Conservation (phyloP, 1,140 invertebrate genomes). For the Thereuonema tuberculata region DNA sequence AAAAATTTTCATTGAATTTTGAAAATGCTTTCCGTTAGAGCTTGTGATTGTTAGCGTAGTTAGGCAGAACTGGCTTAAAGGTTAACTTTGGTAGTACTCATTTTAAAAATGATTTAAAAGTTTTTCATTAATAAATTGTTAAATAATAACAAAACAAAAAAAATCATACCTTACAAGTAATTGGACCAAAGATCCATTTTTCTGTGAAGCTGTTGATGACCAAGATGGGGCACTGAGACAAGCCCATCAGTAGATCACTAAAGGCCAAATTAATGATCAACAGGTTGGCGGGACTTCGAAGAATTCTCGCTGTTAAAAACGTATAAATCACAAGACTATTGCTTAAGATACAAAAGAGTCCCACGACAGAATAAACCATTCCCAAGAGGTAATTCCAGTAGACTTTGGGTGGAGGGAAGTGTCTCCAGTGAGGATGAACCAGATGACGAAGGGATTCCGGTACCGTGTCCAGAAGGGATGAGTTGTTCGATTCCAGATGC, state of each 20-base stretch:
- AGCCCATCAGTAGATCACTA: constrained; percentile 51
- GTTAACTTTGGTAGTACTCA: no score
- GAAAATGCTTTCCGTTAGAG: no score
- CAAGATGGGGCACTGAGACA: constrained; percentile 51
- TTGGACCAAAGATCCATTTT: constrained; percentile 49
- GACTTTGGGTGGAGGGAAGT: not conserved
- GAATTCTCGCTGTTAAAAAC: constrained; percentile 2
- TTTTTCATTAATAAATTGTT: no score
- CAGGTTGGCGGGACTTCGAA: constrained; percentile 59
- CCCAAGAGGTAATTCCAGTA: not conserved
- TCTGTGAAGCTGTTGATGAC: constrained; percentile 52
- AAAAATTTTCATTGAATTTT: no score
- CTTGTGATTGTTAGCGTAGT: no score
- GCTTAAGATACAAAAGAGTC: not conserved
- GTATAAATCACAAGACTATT: not conserved
- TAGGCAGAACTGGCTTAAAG: no score
- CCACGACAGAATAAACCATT: not conserved
- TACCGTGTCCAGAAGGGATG: not conserved
- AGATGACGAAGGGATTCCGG: not conserved
- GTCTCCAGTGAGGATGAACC: not conserved
- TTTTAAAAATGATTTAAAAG: no score
- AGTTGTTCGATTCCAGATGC: no score
- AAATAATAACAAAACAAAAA: no score
- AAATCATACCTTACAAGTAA: constrained; percentile 38
- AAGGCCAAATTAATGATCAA: constrained; percentile 59